Evolutionary conservation across 2,113 vertebrate genomes (phyloP).

Genomic region (Spheniscus mendiculus): DNA sequence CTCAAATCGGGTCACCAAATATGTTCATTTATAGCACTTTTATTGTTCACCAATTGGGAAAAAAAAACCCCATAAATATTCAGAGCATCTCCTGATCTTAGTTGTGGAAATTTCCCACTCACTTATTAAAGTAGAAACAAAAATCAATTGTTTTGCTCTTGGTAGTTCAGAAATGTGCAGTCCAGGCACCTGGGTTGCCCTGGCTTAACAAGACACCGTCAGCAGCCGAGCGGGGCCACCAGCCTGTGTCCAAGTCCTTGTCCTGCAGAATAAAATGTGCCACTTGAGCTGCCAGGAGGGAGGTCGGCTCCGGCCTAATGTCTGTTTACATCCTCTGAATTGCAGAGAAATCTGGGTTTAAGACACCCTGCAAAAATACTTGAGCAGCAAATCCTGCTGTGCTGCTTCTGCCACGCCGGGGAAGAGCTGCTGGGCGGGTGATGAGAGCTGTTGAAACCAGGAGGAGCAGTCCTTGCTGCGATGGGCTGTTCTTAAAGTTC

Average conservation of each 20-base stretch:
- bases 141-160: neutral
- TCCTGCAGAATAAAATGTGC: neutral
- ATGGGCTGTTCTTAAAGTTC: neutral
- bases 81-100: neutral
- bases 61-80: conserved; percentile 5
- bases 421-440: neutral
- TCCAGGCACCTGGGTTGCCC: neutral
- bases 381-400: neutral
- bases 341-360: neutral
- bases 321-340: neutral
- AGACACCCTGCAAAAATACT: neutral
- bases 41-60: too few species aligned
- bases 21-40: conserved; percentile 19
- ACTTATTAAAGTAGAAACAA: neutral
- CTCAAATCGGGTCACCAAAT: conserved; percentile 56
- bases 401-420: fast-evolving
- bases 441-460: neutral
- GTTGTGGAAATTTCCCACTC: neutral
- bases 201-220: neutral
- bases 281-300: neutral
- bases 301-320: neutral
- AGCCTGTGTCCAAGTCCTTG: neutral
- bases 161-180: neutral
- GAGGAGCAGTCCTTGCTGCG: neutral
- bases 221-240: fast-evolving